Base-by-base conservation (phyloP, 2,888 invertebrate genomes). In the Mythimna pallens region DNA sequence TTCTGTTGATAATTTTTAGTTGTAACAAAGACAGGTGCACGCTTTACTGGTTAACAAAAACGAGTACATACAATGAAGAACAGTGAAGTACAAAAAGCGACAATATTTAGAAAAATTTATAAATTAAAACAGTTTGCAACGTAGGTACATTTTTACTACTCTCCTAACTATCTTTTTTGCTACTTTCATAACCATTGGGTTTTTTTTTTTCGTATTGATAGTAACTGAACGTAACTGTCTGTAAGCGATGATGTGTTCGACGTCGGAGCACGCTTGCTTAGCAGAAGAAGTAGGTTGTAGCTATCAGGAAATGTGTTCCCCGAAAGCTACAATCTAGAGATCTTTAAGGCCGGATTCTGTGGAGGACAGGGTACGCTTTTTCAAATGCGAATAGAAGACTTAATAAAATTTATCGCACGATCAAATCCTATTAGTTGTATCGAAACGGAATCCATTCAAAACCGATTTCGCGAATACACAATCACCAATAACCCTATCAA, bases 1-100 rank as follows among this genome's bases (percentile, higher is more conserved):
- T 87, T 85, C 84, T 82, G 65, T 72, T 80, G 78, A 76, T 83
- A 85, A 86, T 86, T 84, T 86, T 80, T 78, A 65, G 79, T 83
- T 73, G 73, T 76, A 83, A 86, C 85, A 84, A 81, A 84, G 73
- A 72, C 80, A 76, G 73, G 67, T 82, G 80, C 72, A 78, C 71
- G 70, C 64, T 74, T 73, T 58, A 64, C 63, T 73, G 47, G 61
- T 34, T 70, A 76, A 79, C 78, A 85, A 84, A 73, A 61, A 59
- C 20, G 5, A 50, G 36, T 52, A 74, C 30, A 30, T 55, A 74
- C 34, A 74, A 74, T 69, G 30, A 52, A 76, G 25, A 63, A 50
- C 47, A 66, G 43, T n/a, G 7, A n/a, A 34, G 43, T 70, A 47
- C 64, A 65, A 76, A 55, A 69, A 58, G 30, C 57, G n/a, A 70